These are phyloP conservation scores for Notospermus geniculatus DNA, from an alignment of 1,140 invertebrate genomes.

Conservation along the genomic window DNA sequence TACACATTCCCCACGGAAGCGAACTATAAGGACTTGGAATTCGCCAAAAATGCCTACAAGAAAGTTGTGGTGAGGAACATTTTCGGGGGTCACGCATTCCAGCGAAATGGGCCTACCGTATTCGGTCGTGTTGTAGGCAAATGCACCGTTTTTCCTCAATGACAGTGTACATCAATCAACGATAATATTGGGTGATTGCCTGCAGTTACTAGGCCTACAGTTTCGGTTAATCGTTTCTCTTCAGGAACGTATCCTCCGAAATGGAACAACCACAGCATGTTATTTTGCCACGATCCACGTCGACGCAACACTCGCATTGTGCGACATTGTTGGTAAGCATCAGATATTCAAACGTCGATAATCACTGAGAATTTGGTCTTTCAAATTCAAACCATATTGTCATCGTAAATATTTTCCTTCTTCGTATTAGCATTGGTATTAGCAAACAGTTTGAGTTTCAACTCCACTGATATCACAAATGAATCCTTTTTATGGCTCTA, in stretches of 20 bases:
- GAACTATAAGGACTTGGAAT: conserved; percentile 68
- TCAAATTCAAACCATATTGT: too few species aligned
- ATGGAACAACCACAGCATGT: conserved; percentile 83
- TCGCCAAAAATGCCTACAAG: conserved; percentile 71
- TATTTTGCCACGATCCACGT: conserved; percentile 82
- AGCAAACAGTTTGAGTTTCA: too few species aligned
- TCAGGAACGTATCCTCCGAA: conserved; percentile 68
- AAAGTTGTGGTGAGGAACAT: conserved; percentile 68
- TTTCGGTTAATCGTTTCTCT: conserved; percentile 20
- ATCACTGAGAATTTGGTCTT: background rate
- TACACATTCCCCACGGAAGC: conserved; percentile 85
- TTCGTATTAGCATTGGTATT: too few species aligned
- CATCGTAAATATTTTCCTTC: too few species aligned
- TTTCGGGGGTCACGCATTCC: too few species aligned
- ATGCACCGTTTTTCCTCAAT: background rate
- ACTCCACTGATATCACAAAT: too few species aligned
- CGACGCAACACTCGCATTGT: conserved; percentile 70
- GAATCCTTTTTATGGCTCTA: too few species aligned
- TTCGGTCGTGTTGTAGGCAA: background rate
- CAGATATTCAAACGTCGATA: background rate
- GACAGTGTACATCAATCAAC: background rate
- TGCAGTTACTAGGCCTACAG: too few species aligned
- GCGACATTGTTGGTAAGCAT: conserved; percentile 57
- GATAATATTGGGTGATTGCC: too few species aligned
- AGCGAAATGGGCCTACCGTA: too few species aligned